Conservation (phyloP, 2,888 invertebrate genomes). For the Drosophila kambysellisi region DNA sequence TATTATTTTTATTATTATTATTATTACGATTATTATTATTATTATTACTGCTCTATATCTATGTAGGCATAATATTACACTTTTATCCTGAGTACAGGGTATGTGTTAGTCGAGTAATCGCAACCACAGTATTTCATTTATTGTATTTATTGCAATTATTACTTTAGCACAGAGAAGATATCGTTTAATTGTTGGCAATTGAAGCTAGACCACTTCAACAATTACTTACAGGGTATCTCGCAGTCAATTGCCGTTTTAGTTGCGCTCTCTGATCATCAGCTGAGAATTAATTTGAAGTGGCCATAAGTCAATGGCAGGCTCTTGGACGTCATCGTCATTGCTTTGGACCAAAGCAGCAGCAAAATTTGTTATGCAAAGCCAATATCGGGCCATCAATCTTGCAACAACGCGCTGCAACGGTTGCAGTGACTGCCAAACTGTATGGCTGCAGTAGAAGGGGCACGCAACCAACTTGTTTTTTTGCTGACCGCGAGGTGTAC, state of each 20-base stretch:
- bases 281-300: constrained; percentile 74
- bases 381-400: constrained; percentile 74
- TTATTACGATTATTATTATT: no score
- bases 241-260: constrained; percentile 7
- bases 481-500: constrained; percentile 79
- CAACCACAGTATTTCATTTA: not conserved
- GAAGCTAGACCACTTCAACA: constrained; percentile 1
- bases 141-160: no score
- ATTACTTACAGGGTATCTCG: constrained; percentile 3
- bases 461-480: constrained; percentile 55
- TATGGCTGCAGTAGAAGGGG: constrained; percentile 13
- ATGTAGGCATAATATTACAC: not conserved
- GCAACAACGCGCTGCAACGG: constrained; percentile 23
- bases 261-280: constrained; percentile 10
- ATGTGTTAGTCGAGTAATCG: not conserved
- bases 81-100: not conserved
- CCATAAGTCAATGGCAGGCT: constrained; percentile 63
- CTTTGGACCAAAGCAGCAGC: not conserved
- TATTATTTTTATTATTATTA: no score
- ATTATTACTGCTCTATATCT: not conserved
- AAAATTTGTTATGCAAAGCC: constrained; percentile 67
- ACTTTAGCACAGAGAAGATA: not conserved
- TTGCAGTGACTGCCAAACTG: constrained; percentile 60
- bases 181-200: not conserved
- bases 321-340: constrained; percentile 47